Conservation (phyloP, 2,888 invertebrate genomes). For the Macroteleia sp. region DNA sequence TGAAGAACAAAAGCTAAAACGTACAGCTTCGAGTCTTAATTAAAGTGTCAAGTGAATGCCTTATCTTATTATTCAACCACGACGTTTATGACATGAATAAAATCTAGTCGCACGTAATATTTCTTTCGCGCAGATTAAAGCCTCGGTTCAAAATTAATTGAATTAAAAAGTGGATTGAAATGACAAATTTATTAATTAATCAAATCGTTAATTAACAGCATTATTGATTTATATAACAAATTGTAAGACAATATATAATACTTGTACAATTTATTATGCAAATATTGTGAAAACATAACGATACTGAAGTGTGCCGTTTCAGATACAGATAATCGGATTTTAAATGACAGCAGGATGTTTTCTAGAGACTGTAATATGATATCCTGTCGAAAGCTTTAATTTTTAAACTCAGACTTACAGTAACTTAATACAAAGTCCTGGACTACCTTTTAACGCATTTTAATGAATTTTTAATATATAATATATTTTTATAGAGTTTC, state of each 20-base stretch:
- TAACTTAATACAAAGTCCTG: conserved; percentile 20
- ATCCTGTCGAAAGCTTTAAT: conserved; percentile 31
- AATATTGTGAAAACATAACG: conserved; percentile 20
- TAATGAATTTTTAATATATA: too few relatives aligned
- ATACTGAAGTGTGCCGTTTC: background rate
- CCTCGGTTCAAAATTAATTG: background rate
- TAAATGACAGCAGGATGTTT: conserved; percentile 22
- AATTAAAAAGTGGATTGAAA: conserved; percentile 1
- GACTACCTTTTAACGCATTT: too few relatives aligned
- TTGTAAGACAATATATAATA: too few relatives aligned
- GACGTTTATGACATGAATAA: conserved; percentile 43
- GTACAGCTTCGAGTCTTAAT: conserved; percentile 44
- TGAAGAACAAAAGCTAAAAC: conserved; percentile 43
- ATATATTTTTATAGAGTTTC: too few relatives aligned
- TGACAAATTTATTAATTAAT: conserved; percentile 21
- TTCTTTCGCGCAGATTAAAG: conserved; percentile 15
- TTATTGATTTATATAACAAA: background rate
- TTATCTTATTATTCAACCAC: conserved; percentile 47
- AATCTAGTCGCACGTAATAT: conserved; percentile 25
- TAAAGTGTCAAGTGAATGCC: conserved; percentile 45
- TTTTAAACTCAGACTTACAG: conserved; percentile 7
- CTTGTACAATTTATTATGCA: conserved; percentile 18
- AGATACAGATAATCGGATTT: conserved; percentile 36
- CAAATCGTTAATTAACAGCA: conserved; percentile 1
- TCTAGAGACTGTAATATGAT: conserved; percentile 20